phyloP scores from a whole-genome alignment of 2,888 invertebrate genomes.

The Baccha elongata region DNA sequence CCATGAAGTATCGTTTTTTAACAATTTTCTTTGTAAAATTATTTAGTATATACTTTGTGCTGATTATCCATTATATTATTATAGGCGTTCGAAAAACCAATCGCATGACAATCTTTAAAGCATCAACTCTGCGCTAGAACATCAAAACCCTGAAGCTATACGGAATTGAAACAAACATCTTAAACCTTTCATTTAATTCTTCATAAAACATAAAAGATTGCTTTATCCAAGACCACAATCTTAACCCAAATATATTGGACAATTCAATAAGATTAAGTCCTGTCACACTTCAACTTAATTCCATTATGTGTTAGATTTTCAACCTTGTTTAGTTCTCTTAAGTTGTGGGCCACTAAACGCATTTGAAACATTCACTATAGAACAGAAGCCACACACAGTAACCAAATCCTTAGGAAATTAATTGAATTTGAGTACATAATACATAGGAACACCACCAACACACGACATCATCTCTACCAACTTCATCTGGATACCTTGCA shows the following conservation, averaged over 20 bases:
- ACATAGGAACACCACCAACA: background rate
- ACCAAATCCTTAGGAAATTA: slow-evolving; percentile 54
- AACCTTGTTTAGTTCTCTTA: slow-evolving; percentile 8
- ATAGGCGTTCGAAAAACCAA: no score
- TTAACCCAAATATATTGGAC: slow-evolving; percentile 15
- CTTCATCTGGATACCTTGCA: slow-evolving; percentile 31
- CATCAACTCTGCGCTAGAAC: no score
- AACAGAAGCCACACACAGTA: background rate
- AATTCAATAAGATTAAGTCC: slow-evolving; percentile 60
- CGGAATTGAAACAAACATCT: no score
- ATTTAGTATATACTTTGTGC: no score
- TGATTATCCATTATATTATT: no score
- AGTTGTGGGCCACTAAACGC: slow-evolving; percentile 5
- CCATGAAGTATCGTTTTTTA: no score
- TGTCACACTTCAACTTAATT: slow-evolving; percentile 65
- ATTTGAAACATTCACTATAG: slow-evolving; percentile 34
- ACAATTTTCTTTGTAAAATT: no score
- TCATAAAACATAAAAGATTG: background rate
- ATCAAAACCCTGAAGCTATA: no score
- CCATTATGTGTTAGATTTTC: slow-evolving; percentile 47
- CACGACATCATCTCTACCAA: slow-evolving; percentile 23
- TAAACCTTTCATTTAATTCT: background rate
- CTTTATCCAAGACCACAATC: background rate
- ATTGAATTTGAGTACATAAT: slow-evolving; percentile 56
- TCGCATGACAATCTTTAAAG: no score